These are phyloP conservation scores for Tribolium madens DNA, from an alignment of 1,140 invertebrate genomes.

Conservation along the genomic window DNA sequence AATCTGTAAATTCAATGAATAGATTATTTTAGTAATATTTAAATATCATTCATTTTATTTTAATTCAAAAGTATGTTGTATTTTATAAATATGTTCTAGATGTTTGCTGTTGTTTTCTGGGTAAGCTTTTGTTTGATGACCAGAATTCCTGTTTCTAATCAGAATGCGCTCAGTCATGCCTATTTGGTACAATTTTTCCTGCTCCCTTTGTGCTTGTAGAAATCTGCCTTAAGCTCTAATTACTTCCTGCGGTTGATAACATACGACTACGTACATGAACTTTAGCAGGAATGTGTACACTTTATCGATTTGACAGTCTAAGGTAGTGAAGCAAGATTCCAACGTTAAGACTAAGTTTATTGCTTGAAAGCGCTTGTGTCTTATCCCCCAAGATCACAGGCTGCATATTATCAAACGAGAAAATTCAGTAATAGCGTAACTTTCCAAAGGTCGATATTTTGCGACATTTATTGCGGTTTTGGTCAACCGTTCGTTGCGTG, in stretches of 20 bases:
- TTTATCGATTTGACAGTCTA: conserved; percentile 23
- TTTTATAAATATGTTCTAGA: too few relatives aligned
- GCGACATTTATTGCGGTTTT: conserved; percentile 3
- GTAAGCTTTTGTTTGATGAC: background rate
- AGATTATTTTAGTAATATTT: too few relatives aligned
- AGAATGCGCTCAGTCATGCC: background rate
- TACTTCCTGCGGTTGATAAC: background rate
- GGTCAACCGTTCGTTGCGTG: conserved; percentile 21
- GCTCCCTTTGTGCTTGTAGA: background rate
- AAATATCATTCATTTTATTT: too few relatives aligned
- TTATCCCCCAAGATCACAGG: conserved; percentile 11
- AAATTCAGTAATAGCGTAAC: background rate
- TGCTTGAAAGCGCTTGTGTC: conserved; percentile 7
- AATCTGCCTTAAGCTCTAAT: background rate
- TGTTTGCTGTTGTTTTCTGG: too few relatives aligned
- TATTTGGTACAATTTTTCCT: background rate
- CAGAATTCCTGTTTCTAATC: background rate
- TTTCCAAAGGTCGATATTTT: background rate
- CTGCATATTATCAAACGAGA: conserved; percentile 16
- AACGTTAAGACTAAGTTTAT: conserved; percentile 12
- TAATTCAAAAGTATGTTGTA: too few relatives aligned
- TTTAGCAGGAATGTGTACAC: background rate
- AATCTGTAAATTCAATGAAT: background rate
- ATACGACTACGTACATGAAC: background rate
- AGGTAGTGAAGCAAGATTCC: conserved; percentile 13